phyloP scores from a whole-genome alignment of 2,797 vertebrate species.

The Hemibagrus guttatus region DNA sequence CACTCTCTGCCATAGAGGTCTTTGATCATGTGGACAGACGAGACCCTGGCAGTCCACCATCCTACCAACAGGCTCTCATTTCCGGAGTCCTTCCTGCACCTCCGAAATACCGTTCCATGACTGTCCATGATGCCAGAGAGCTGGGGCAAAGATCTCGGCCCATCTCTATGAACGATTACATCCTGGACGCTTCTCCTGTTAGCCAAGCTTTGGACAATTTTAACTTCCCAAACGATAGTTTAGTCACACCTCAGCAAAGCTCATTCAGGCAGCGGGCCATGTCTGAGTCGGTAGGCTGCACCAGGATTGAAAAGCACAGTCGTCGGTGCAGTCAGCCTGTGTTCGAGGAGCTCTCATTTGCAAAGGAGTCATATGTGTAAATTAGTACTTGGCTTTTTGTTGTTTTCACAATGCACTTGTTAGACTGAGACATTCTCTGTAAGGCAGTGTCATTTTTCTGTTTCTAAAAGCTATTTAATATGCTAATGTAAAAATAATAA shows the following conservation, averaged over 20 bases:
- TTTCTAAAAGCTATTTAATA: conserved; percentile 58
- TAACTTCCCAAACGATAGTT: conserved; percentile 30
- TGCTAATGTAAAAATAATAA: conserved; percentile 60
- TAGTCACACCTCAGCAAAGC: conserved; percentile 40
- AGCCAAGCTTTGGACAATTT: conserved; percentile 21
- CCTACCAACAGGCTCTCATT: conserved; percentile 83
- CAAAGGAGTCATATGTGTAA: conserved; percentile 96
- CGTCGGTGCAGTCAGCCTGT: conserved; percentile 82
- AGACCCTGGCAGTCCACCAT: conserved; percentile 79
- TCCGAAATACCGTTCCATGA: conserved; percentile 70
- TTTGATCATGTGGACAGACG: conserved; percentile 81
- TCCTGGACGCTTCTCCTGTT: conserved; percentile 35
- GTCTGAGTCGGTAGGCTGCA: conserved; percentile 77
- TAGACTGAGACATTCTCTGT: conserved; percentile 59
- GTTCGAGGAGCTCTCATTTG: conserved; percentile 83
- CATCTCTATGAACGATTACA: conserved; percentile 71
- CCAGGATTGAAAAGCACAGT: conserved; percentile 65
- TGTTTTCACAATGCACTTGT: conserved; percentile 54
- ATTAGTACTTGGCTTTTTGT: conserved; percentile 7
- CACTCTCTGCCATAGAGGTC: conserved; percentile 82
- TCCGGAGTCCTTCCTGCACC: conserved; percentile 49
- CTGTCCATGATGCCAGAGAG: conserved; percentile 76
- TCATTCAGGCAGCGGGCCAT: conserved; percentile 78
- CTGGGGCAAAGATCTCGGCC: conserved; percentile 69
- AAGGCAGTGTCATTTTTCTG: conserved; percentile 56